Evolutionary conservation across 2,113 vertebrate species (phyloP), one percentile per base, ranked within the genome.

Genomic region (Platichthys stellatus): DNA sequence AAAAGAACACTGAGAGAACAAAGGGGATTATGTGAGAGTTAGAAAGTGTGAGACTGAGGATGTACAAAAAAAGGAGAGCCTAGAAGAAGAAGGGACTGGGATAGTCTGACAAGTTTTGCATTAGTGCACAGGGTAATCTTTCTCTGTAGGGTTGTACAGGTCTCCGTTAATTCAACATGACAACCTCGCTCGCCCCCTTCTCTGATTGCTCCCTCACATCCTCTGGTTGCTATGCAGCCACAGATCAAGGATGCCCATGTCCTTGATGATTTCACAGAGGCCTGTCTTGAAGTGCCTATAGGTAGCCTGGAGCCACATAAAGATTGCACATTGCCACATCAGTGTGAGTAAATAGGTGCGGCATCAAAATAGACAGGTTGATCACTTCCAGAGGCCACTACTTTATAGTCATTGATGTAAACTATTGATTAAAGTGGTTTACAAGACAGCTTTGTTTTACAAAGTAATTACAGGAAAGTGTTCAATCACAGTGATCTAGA

Each of bases 91-190:
- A 51, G 62, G 72, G 62, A 76, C 10, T 63, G 56, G 35, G 61
- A 79, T 66, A 72, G 77, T 73, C 80, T 74, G 81, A 87, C 78
- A 87, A 80, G 74, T 84, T 78, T 88, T 83, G 80, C 81, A 88
- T 88, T 89, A 78, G 69, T 72, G 85, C 80, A 64, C 15, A 4
- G 54, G 78, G 85, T 85, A 83, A 88, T 82, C 78, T 74, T 71
- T 76, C 72, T 85, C 72, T 64, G 71, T 15, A 26, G 72, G 82
- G 80, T 84, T 81, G 74, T 75, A 84, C 74, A 70, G 64, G 74
- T 85, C 65, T 71, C 51, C 0, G 76, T 80, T 91, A 89, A 92
- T 91, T 82, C 90, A 78, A 89, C 88, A 84, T 79, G 91, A 91
- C 89, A 90, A 82, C 74, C 43, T 1, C 65, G 71, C 78, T 90